phyloP scores from a whole-genome alignment of 2,797 vertebrate genomes.

The Enteromius treurensis region DNA sequence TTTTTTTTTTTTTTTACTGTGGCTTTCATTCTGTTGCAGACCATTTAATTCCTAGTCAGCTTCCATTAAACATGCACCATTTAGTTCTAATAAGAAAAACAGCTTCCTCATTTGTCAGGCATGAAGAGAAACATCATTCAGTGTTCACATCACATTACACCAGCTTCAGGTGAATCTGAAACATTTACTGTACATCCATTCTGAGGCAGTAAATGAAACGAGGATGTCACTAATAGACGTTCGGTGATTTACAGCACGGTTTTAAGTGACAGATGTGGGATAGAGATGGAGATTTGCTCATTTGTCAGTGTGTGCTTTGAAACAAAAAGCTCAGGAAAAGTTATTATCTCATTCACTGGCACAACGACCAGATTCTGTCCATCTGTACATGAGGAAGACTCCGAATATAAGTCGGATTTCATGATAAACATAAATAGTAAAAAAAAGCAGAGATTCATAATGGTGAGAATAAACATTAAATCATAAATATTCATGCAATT shows the following conservation, averaged over 20 bases:
- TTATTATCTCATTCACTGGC: slow-evolving; percentile 14
- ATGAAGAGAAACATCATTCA: background rate
- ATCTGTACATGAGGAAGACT: background rate
- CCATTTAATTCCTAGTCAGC: background rate
- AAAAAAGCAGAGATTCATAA: background rate
- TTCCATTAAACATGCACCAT: slow-evolving; percentile 9
- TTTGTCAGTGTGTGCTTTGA: background rate
- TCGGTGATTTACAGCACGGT: background rate
- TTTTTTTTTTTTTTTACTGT: background rate
- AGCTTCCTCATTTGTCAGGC: background rate
- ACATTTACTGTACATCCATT: background rate
- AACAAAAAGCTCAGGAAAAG: background rate
- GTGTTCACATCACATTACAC: background rate
- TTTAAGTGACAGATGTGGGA: background rate
- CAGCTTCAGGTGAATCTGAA: background rate
- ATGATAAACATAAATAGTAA: background rate
- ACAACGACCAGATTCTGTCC: background rate
- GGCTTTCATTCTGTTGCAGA: background rate
- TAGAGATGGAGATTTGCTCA: background rate
- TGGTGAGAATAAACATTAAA: background rate
- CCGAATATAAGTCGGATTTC: background rate
- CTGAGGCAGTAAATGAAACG: background rate
- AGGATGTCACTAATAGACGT: background rate
- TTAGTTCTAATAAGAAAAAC: background rate
- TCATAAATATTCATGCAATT: background rate